Base-by-base conservation (phyloP, 2,113 vertebrate genomes). In the Crocuta crocuta region DNA sequence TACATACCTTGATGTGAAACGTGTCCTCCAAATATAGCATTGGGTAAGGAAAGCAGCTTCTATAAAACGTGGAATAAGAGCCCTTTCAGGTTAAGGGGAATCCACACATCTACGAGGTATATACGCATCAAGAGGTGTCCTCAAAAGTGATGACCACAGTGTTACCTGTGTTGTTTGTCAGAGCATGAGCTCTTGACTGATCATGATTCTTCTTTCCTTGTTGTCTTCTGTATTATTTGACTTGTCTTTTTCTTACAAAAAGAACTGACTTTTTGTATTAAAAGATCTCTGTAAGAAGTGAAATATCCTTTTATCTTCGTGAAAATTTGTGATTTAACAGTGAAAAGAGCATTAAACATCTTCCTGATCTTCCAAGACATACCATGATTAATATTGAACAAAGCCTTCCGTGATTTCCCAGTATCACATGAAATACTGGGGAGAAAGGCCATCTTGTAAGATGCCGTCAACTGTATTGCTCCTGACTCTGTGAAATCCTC, bases 61-160 rank as follows among this genome's bases (percentile, higher is more conserved):
- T 35, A 10, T 61, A 53, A 94, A 70, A 33, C 10, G 33, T 39
- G 3, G 26, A 31, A 24, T 28, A 31, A 15, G 16, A 82, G 10
- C n/a, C 26, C 2, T 0, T 11, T 48, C 81, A 50, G 21, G 50
- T 35, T 8, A 43, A 70, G 65, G 10, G 26, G 26, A 90, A 53
- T 31, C 73, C 80, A 31, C 1, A 1, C 0, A 0, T 82, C 66
- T 21, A 3, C 0, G 1, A 1, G 7, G 1, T 1, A 19, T 16
- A 5, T 0, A 19, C 1, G 1, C n/a, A 8, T 33, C 12, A 1
- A 73, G 45, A 43, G 2, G 7, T 16, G 3, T 55, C 26, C 63
- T 16, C 17, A 83, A 53, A 39, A 1, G 16, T 12, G 2, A 13
- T 45, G 10, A 0, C 33, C 26, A 58, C 76, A 92, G 68, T 2